phyloP scores from a whole-genome alignment of 2,888 invertebrate genomes.

The Alsophila aescularia region DNA sequence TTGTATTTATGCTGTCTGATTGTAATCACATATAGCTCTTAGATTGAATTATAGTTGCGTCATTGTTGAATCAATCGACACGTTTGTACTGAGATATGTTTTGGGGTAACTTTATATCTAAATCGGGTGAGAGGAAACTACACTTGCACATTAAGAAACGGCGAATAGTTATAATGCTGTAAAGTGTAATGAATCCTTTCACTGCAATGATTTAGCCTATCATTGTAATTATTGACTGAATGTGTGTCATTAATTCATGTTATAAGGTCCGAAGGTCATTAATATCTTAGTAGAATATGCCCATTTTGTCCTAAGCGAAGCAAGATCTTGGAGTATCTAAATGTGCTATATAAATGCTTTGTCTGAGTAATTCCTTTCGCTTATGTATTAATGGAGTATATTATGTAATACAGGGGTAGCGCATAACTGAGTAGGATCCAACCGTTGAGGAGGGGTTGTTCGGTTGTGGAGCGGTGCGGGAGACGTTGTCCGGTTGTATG shows the following conservation, averaged over 20 bases:
- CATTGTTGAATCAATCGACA: constrained; percentile 11
- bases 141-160: not conserved
- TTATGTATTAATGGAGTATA: not conserved
- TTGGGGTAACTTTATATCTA: not conserved
- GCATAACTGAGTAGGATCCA: no score
- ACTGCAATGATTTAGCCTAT: no score
- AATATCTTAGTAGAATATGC: not conserved
- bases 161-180: no score
- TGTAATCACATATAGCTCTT: constrained; percentile 28
- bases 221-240: not conserved
- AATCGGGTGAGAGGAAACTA: not conserved
- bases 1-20: constrained; percentile 32
- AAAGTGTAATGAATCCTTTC: no score
- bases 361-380: not conserved
- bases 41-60: constrained; percentile 13
- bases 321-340: not conserved
- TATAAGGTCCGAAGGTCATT: no score
- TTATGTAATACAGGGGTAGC: no score
- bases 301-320: not conserved
- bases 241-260: not conserved
- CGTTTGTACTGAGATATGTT: not conserved
- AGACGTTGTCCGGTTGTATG: no score
- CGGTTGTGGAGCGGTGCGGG: no score
- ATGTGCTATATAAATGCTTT: not conserved
- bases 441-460: no score